Percentiles rank a stretch among this genome's conserved stretches.
Evolutionary conservation across 1,140 invertebrate species (phyloP).

Genomic region (Trichogramma pretiosum): DNA sequence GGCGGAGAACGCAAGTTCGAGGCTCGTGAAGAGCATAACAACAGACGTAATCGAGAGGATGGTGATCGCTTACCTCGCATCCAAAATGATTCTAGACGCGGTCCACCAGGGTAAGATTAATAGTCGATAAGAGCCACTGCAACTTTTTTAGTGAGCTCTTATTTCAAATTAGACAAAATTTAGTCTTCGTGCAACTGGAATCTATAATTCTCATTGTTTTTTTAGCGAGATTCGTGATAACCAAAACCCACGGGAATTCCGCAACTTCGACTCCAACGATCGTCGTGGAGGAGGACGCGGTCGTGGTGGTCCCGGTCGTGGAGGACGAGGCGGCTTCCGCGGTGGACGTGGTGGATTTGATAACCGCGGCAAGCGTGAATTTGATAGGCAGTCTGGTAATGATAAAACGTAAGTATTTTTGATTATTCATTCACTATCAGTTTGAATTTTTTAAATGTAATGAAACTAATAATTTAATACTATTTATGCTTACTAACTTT

Average conservation of each 20-base stretch:
- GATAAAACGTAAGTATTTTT: slow-evolving; percentile 71
- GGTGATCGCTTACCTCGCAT: slow-evolving; percentile 37
- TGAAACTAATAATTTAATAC: neutral
- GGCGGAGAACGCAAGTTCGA: slow-evolving; percentile 49
- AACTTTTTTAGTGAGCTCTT: too few relatives aligned
- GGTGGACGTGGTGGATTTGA: slow-evolving; percentile 50
- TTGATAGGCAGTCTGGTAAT: slow-evolving; percentile 88
- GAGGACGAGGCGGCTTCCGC: slow-evolving; percentile 43
- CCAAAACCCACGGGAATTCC: slow-evolving; percentile 25
- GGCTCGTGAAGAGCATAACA: slow-evolving; percentile 63
- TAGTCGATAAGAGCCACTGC: too few relatives aligned
- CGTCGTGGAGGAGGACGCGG: slow-evolving; percentile 34
- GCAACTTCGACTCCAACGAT: slow-evolving; percentile 28
- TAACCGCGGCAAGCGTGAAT: slow-evolving; percentile 78
- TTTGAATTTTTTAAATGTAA: neutral
- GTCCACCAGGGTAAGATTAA: slow-evolving; percentile 34
- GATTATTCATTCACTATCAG: slow-evolving; percentile 5
- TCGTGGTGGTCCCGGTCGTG: slow-evolving; percentile 41
- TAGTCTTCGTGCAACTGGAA: too few relatives aligned
- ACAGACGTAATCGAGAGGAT: slow-evolving; percentile 64
- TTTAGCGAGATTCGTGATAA: slow-evolving; percentile 13
- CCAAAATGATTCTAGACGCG: slow-evolving; percentile 36
- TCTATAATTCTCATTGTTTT: slow-evolving; percentile 16
- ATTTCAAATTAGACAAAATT: too few relatives aligned
- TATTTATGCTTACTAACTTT: slow-evolving; percentile 13